Percentiles rank a stretch among this genome's conserved stretches.
Evolutionary conservation across 2,888 invertebrate genomes (phyloP).

Genomic region (Parochlus steinenii): DNA sequence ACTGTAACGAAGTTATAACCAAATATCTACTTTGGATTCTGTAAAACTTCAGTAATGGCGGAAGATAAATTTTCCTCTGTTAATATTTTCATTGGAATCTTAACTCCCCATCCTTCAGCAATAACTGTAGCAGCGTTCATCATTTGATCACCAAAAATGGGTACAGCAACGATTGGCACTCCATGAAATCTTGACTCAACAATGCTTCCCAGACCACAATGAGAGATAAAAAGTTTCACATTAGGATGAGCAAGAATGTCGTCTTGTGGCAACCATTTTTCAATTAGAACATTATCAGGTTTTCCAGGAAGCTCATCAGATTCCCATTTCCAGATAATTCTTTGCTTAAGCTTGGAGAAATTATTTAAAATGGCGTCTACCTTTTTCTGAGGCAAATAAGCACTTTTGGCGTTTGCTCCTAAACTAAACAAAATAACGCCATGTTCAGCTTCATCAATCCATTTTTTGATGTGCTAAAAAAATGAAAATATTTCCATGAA

Average conservation of each 20-base stretch:
- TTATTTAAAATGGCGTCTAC: conserved; percentile 1
- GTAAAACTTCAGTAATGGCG: conserved; percentile 20
- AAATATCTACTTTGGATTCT: conserved; percentile 21
- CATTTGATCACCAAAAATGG: conserved; percentile 36
- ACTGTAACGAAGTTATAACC: too few species aligned
- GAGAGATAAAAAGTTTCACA: conserved; percentile 27
- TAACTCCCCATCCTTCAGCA: conserved; percentile 20
- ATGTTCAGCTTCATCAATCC: conserved; percentile 11
- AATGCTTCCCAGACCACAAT: conserved; percentile 48
- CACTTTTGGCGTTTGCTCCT: conserved; percentile 14
- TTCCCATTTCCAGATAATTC: conserved; percentile 9
- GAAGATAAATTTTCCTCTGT: conserved; percentile 16
- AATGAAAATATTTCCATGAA: neutral
- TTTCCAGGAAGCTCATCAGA: neutral
- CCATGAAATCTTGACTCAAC: conserved; percentile 63
- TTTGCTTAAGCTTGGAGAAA: conserved; percentile 5
- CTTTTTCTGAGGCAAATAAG: conserved; percentile 6
- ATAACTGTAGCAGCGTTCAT: conserved; percentile 20
- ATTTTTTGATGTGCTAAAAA: conserved; percentile 9
- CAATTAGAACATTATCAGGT: conserved; percentile 7
- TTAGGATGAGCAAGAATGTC: conserved; percentile 56
- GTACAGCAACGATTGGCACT: conserved; percentile 55
- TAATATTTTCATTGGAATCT: conserved; percentile 19
- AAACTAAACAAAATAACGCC: conserved; percentile 15
- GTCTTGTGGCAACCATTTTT: conserved; percentile 32